phyloP scores from a whole-genome alignment of 2,113 vertebrate genomes.

The Hoplias malabaricus region DNA sequence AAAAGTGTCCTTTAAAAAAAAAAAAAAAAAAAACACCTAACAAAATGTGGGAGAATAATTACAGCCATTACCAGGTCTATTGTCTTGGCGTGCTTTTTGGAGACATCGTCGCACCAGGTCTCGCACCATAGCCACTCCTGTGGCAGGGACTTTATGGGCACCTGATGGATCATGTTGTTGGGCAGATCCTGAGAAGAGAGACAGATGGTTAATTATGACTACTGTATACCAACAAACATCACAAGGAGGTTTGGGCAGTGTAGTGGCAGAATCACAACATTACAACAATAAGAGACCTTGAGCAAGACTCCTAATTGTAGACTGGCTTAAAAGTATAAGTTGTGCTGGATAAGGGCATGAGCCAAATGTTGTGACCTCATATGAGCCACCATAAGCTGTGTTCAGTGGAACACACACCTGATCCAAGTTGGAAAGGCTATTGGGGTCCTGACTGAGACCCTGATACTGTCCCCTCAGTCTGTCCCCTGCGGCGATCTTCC shows the following conservation, averaged over 20 bases:
- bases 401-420: slow-evolving; percentile 75
- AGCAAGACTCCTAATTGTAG: too few species aligned
- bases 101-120: slow-evolving; percentile 93
- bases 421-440: slow-evolving; percentile 97
- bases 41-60: neutral
- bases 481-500: slow-evolving; percentile 97
- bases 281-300: too few species aligned
- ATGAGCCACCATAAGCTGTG: too few species aligned
- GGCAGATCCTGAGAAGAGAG: slow-evolving; percentile 84
- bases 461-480: slow-evolving; percentile 95
- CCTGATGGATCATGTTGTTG: slow-evolving; percentile 99
- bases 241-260: too few species aligned
- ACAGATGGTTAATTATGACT: neutral
- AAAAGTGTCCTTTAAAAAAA: too few species aligned
- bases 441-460: slow-evolving; percentile 96
- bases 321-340: too few species aligned
- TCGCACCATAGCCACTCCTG: slow-evolving; percentile 99
- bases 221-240: too few species aligned
- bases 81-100: slow-evolving; percentile 92
- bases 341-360: too few species aligned
- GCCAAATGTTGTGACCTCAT: too few species aligned
- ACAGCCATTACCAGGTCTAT: slow-evolving; percentile 87
- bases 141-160: slow-evolving; percentile 96
- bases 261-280: too few species aligned
- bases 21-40: neutral